phyloP scores from a whole-genome alignment of 1,140 invertebrate species.

The Hylaeus anthracinus region DNA sequence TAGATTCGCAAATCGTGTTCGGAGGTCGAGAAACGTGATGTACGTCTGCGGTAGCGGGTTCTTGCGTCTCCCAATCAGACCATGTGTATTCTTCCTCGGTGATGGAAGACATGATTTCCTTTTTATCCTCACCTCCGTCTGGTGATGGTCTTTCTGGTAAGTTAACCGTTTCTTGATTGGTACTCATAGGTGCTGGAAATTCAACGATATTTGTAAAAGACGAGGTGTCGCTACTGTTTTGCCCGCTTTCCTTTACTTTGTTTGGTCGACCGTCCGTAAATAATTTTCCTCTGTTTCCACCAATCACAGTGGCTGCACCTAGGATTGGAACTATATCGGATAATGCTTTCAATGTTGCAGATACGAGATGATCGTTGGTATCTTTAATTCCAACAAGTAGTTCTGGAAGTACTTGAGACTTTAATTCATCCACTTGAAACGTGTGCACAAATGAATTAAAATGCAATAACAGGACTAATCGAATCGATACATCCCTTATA shows the following conservation, averaged over 20 bases:
- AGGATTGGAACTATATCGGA: slow-evolving; percentile 91
- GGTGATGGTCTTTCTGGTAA: slow-evolving; percentile 89
- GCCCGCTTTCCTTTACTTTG: slow-evolving; percentile 58
- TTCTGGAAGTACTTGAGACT: slow-evolving; percentile 87
- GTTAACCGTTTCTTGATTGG: slow-evolving; percentile 47
- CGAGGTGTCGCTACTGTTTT: background rate
- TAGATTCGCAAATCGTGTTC: background rate
- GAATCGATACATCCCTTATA: slow-evolving; percentile 88
- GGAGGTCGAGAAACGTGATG: background rate
- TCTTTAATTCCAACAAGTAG: slow-evolving; percentile 92
- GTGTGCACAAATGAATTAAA: slow-evolving; percentile 87
- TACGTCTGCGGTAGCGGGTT: slow-evolving; percentile 55
- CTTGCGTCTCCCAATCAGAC: slow-evolving; percentile 89
- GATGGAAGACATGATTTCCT: slow-evolving; percentile 80
- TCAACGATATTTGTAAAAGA: slow-evolving; percentile 15
- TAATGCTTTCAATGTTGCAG: slow-evolving; percentile 88
- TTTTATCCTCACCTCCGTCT: slow-evolving; percentile 89
- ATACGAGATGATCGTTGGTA: slow-evolving; percentile 89
- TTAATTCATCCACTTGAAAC: slow-evolving; percentile 87
- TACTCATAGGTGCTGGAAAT: background rate
- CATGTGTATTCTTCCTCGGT: slow-evolving; percentile 82
- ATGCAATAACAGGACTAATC: slow-evolving; percentile 86
- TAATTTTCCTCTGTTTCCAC: slow-evolving; percentile 88
- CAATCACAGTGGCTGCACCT: slow-evolving; percentile 89
- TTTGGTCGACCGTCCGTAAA: slow-evolving; percentile 91